A percentile compares a stretch with the other conserved stretches of the same genome.
phyloP scores from a whole-genome alignment of 2,888 invertebrate genomes.

The Heliconius ethilla region DNA sequence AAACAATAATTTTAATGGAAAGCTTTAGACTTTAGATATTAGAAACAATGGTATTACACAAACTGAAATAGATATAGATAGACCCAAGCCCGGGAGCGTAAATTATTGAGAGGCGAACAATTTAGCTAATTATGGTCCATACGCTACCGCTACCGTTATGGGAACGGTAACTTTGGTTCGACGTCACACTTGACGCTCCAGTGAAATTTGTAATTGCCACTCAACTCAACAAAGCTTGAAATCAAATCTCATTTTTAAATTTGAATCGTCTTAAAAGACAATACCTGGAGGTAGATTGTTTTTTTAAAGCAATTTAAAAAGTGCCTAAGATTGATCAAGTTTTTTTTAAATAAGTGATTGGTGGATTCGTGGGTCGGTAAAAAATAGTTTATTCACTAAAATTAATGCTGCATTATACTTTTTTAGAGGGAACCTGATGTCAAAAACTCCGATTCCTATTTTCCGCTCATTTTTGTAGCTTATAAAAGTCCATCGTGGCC shows the following conservation, averaged over 20 bases:
- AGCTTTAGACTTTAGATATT: neutral
- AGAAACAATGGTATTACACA: constrained; percentile 16
- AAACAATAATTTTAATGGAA: neutral
- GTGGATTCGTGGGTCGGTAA: neutral
- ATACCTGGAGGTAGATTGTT: neutral
- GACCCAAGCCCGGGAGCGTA: constrained; percentile 40
- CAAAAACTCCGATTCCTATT: neutral
- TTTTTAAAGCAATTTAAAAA: neutral
- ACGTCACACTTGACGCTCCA: constrained; percentile 45
- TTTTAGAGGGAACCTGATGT: neutral
- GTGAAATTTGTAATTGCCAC: constrained; percentile 51
- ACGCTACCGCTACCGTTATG: constrained; percentile 45
- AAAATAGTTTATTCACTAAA: no score
- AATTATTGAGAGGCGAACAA: constrained; percentile 46
- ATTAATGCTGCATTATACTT: neutral
- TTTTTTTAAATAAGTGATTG: neutral
- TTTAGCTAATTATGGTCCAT: constrained; percentile 40
- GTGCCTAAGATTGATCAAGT: neutral
- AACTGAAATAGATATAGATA: neutral
- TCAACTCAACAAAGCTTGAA: constrained; percentile 26
- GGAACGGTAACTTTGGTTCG: constrained; percentile 52
- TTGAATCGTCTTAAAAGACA: constrained; percentile 8
- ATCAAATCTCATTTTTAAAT: constrained; percentile 21
- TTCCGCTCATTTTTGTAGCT: neutral
- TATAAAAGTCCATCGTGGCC: no score